Conservation (phyloP, 2,113 vertebrate genomes). For the Cebus imitator region DNA sequence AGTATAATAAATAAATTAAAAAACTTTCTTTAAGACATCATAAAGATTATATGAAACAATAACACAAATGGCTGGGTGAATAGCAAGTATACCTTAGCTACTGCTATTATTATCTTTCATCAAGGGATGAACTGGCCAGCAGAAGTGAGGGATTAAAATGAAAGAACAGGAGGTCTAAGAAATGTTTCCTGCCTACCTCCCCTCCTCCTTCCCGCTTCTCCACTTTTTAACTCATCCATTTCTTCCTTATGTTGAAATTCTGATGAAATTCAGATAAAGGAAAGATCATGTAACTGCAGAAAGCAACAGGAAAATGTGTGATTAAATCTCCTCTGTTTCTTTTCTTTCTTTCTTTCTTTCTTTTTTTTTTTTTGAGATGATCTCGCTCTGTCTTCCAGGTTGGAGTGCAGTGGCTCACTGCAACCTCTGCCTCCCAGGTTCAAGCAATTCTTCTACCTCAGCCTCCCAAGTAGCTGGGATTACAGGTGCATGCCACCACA, state of each 20-base stretch:
- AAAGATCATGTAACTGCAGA: not conserved
- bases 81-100: not conserved
- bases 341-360: not conserved
- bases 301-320: not conserved
- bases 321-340: not conserved
- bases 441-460: no score
- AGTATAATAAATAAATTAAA: not conserved
- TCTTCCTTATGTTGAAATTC: not conserved
- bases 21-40: not conserved
- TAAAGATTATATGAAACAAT: not conserved
- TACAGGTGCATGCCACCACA: no score
- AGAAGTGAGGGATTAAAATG: not conserved
- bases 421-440: no score
- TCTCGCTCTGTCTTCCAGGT: no score
- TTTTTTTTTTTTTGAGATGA: no score
- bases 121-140: not conserved
- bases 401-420: no score
- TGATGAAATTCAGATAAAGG: not conserved
- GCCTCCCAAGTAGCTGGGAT: no score
- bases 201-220: not conserved
- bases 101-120: not conserved
- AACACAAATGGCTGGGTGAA: not conserved
- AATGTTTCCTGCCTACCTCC: no score
- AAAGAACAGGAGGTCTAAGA: not conserved
- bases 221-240: not conserved